Conservation (phyloP, 2,113 vertebrate genomes). For the Caranx melampygus region DNA sequence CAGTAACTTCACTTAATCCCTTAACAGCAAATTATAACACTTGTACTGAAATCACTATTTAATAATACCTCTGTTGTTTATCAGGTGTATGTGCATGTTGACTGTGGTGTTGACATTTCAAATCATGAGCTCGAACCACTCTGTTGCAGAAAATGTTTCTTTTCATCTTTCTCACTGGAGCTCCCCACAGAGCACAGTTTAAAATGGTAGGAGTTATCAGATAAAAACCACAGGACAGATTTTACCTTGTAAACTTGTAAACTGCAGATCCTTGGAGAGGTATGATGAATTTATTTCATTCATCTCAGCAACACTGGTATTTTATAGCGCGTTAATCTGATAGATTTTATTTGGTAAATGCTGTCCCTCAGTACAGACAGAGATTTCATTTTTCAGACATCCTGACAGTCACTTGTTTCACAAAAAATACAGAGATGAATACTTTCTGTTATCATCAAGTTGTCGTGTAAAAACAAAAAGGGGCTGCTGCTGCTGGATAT, state of each 20-base stretch:
- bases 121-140: neutral
- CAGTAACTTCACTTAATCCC: neutral
- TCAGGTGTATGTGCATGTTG: neutral
- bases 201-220: neutral
- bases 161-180: neutral
- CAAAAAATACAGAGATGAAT: neutral
- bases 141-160: neutral
- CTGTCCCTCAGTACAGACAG: neutral
- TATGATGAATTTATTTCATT: neutral
- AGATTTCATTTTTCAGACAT: neutral
- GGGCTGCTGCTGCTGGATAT: neutral
- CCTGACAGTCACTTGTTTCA: neutral
- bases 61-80: neutral
- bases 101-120: neutral
- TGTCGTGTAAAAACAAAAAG: neutral
- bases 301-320: neutral
- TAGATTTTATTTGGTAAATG: neutral
- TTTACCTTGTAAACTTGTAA: neutral
- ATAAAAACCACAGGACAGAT: neutral
- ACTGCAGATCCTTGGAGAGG: neutral
- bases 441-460: neutral
- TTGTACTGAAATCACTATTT: neutral
- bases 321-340: neutral
- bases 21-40: neutral
- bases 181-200: neutral